Percentiles rank a stretch among this genome's conserved stretches.
Evolutionary conservation across 2,113 vertebrate species (phyloP).

Genomic region (Thunnus maccoyii): DNA sequence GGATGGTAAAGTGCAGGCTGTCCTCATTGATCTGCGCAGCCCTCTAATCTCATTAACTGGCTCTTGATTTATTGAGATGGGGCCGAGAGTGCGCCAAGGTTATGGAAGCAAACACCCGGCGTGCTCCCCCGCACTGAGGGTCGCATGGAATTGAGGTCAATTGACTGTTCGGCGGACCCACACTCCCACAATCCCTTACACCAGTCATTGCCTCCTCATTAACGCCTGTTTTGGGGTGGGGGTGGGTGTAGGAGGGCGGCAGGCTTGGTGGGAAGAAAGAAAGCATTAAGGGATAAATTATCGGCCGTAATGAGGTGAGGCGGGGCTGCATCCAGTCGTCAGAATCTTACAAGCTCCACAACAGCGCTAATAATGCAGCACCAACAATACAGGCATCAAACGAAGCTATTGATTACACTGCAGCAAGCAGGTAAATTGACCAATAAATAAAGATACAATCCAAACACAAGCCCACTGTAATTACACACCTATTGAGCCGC

Average conservation of each 20-base stretch:
- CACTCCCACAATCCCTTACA: constrained; percentile 60
- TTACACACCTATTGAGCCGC: constrained; percentile 58
- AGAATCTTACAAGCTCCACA: constrained; percentile 66
- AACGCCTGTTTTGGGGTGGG: constrained; percentile 30
- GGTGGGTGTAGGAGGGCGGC: neutral
- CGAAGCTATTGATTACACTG: constrained; percentile 70
- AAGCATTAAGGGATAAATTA: constrained; percentile 75
- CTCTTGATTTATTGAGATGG: constrained; percentile 82
- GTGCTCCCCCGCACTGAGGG: constrained; percentile 44
- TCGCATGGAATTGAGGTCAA: constrained; percentile 80
- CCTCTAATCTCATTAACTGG: constrained; percentile 84
- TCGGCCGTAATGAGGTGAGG: constrained; percentile 76
- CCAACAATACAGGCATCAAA: constrained; percentile 55
- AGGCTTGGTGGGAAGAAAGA: constrained; percentile 41
- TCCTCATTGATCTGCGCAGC: constrained; percentile 76
- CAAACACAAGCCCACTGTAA: constrained; percentile 56
- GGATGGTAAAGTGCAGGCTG: constrained; percentile 63
- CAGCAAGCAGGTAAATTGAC: constrained; percentile 70
- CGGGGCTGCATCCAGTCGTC: constrained; percentile 55
- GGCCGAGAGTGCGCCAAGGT: constrained; percentile 70
- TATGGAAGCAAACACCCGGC: constrained; percentile 69
- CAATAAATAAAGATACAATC: constrained; percentile 70
- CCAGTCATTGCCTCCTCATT: constrained; percentile 67
- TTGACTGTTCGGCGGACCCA: constrained; percentile 71
- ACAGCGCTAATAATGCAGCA: constrained; percentile 56